Conservation (phyloP, 1,140 invertebrate species). For the Drosophila sp. region DNA sequence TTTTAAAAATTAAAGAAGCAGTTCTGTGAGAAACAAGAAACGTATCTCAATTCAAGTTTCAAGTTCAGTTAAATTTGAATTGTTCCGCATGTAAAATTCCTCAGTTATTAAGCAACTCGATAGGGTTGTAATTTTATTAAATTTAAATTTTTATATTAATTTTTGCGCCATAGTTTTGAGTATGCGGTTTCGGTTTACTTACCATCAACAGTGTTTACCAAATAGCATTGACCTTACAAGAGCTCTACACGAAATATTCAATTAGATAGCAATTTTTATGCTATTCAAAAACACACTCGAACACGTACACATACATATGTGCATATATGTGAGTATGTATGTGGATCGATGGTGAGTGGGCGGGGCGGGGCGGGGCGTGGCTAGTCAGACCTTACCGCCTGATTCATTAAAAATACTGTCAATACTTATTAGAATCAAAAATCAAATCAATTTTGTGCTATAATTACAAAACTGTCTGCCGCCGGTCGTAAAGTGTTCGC, state of each 20-base stretch:
- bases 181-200: slow-evolving; percentile 6
- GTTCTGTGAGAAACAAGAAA: too few relatives aligned
- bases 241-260: slow-evolving; percentile 59
- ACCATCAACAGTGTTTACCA: neutral
- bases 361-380: slow-evolving; percentile 5
- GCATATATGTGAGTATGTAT: slow-evolving; percentile 12
- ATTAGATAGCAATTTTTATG: slow-evolving; percentile 57
- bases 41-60: too few relatives aligned
- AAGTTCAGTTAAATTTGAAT: too few relatives aligned
- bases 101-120: neutral
- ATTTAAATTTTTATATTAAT: neutral
- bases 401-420: slow-evolving; percentile 81
- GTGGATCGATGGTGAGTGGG: slow-evolving; percentile 15
- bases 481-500: slow-evolving; percentile 71
- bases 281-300: slow-evolving; percentile 31
- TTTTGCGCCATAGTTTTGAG: neutral
- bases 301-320: neutral
- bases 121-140: neutral
- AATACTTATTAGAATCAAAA: slow-evolving; percentile 82
- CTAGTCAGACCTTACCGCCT: slow-evolving; percentile 2
- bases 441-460: slow-evolving; percentile 81
- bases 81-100: too few relatives aligned
- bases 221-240: slow-evolving; percentile 34
- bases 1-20: too few relatives aligned
- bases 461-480: slow-evolving; percentile 81